These are phyloP conservation scores for Lasioglossum morio DNA, from an alignment of 2,888 invertebrate species.

Conservation along the genomic window DNA sequence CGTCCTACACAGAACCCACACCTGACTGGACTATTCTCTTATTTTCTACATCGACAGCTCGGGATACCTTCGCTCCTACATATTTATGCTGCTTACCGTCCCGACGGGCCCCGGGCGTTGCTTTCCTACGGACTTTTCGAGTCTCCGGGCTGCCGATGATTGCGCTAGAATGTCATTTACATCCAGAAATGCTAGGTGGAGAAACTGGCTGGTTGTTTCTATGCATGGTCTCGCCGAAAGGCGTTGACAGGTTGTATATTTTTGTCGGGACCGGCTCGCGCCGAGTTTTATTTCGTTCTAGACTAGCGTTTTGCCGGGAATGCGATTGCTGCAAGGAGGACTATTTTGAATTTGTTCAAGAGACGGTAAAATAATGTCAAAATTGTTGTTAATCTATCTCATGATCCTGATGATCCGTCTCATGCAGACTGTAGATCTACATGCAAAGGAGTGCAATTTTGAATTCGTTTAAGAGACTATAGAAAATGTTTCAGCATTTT, in stretches of 20 bases:
- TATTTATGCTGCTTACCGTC: background rate
- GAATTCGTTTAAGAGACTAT: background rate
- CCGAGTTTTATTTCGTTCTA: background rate
- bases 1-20: constrained; percentile 35
- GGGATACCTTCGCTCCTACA: background rate
- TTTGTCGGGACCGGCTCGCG: background rate
- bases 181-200: background rate
- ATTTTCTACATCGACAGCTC: constrained; percentile 8
- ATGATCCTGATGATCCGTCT: no score
- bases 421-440: no score
- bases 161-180: constrained; percentile 3
- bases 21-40: constrained; percentile 19
- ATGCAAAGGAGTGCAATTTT: background rate
- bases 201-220: background rate
- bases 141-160: background rate
- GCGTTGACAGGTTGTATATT: constrained; percentile 5
- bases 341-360: background rate
- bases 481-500: background rate
- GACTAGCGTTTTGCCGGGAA: background rate
- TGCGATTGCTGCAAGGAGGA: background rate
- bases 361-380: background rate
- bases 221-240: background rate
- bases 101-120: background rate
- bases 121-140: background rate
- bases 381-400: no score